Base-by-base conservation (phyloP, 2,113 vertebrate species). In the Silurus asotus region DNA sequence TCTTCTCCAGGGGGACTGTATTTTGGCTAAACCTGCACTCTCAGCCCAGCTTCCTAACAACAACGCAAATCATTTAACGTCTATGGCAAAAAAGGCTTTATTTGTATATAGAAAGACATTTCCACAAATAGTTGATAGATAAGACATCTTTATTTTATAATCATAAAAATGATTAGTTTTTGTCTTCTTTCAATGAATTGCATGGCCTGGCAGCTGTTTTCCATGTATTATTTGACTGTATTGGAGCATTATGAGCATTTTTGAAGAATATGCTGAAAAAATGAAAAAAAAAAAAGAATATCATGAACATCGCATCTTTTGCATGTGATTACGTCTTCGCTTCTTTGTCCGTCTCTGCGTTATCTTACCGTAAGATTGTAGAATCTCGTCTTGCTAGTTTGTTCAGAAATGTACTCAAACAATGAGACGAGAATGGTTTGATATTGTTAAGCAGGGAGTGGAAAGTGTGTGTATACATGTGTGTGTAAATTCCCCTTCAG, bases 401-500 rank as follows among this genome's bases (percentile, higher is more conserved):
- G 76, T 48, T 49, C 2, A 25, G 53, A 11, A 20, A 48, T 75
- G 70, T 59, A 69, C 25, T 59, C 75, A 64, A 70, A 58, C 6
- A 14, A 65, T 67, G 25, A 28, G n/a, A 8, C 20, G 13, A 83
- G 20, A 58, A 7, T 3, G 17, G 9, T 37, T 25, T 10, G 84
- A 51, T 65, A 28, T 19, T 72, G 45, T 23, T 65, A 55, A 56
- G 28, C 56, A 80, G 59, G 23, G 80, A 81, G 84, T 14, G 28
- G 45, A 20, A 23, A 62, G 62, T 70, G 62, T 25, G 81, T 72
- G 65, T 61, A 20, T 56, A 13, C 6, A 13, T 80, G 77, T 49
- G 20, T 55, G 58, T 84, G 88, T 65, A 53, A 87, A 85, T 83
- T 89, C 83, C 88, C 88, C 86, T 82, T 10, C 61, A 82, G 79